These are phyloP conservation scores for Onthophagus sagittarius DNA, from an alignment of 2,888 invertebrate species.

Conservation along the genomic window DNA sequence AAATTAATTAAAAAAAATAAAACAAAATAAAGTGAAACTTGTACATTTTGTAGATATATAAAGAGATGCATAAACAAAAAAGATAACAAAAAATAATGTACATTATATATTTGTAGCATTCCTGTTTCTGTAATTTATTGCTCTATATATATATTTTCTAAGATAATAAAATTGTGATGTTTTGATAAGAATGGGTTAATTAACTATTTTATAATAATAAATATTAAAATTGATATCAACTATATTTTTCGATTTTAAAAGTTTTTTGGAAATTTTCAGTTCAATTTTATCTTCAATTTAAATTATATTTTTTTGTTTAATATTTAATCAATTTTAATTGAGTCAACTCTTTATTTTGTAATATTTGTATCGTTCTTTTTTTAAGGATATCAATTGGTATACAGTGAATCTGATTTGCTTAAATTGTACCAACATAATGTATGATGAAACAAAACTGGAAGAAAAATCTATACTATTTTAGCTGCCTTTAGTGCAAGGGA, in stretches of 20 bases:
- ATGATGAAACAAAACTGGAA: too few species aligned
- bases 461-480: too few species aligned
- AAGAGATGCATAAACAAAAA: conserved; percentile 17
- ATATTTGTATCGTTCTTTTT: too few species aligned
- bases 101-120: conserved; percentile 24
- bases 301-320: too few species aligned
- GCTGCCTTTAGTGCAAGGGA: too few species aligned
- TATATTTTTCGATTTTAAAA: neutral
- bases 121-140: conserved; percentile 27
- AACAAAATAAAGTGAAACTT: conserved; percentile 29
- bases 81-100: conserved; percentile 13
- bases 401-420: too few species aligned
- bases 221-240: neutral
- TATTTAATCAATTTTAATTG: neutral
- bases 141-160: conserved; percentile 26
- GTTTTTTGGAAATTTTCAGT: too few species aligned
- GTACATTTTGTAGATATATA: conserved; percentile 27
- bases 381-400: too few species aligned
- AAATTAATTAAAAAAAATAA: neutral
- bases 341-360: too few species aligned
- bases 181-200: conserved; percentile 14
- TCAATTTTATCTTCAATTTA: too few species aligned
- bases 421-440: too few species aligned
- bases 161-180: conserved; percentile 25
- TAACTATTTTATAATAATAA: neutral